phyloP scores from a whole-genome alignment of 2,113 vertebrate genomes.

The Platichthys flesus region DNA sequence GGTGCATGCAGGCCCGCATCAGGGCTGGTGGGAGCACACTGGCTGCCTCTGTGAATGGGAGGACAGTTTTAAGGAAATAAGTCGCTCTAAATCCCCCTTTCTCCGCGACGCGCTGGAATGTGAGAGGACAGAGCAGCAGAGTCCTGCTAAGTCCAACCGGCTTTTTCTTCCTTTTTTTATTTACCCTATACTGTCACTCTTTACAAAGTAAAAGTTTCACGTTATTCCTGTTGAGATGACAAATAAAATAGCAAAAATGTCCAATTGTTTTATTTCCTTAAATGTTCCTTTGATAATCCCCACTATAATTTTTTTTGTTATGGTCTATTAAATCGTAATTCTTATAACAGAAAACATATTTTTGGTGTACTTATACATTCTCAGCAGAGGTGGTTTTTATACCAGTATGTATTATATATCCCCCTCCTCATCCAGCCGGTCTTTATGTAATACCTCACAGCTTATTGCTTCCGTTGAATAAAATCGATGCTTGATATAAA shows the following conservation, averaged over 20 bases:
- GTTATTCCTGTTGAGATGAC: not conserved
- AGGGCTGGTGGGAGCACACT: slow-evolving; percentile 64
- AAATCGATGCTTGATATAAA: not conserved
- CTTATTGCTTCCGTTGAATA: not conserved
- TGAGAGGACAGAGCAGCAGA: slow-evolving; percentile 64
- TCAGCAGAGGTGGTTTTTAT: not conserved
- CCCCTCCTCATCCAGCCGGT: not conserved
- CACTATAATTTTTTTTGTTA: not conserved
- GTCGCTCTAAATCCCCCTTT: slow-evolving; percentile 73
- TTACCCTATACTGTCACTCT: not conserved
- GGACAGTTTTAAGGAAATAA: slow-evolving; percentile 82
- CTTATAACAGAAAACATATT: not conserved
- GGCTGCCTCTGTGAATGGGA: slow-evolving; percentile 70
- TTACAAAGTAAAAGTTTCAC: not conserved
- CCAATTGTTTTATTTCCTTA: not conserved
- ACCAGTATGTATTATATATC: no score
- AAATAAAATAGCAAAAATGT: not conserved
- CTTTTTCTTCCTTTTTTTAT: slow-evolving; percentile 4
- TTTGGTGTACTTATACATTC: no score
- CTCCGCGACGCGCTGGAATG: slow-evolving; percentile 73
- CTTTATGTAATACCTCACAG: not conserved
- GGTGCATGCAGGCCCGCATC: slow-evolving; percentile 45
- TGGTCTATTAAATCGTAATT: not conserved
- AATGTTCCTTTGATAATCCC: not conserved
- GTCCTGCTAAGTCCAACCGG: slow-evolving; percentile 26